A percentile compares a stretch with the other conserved stretches of the same genome.
Conservation (phyloP, 1,140 invertebrate species). For the Cotesia chilonis region DNA sequence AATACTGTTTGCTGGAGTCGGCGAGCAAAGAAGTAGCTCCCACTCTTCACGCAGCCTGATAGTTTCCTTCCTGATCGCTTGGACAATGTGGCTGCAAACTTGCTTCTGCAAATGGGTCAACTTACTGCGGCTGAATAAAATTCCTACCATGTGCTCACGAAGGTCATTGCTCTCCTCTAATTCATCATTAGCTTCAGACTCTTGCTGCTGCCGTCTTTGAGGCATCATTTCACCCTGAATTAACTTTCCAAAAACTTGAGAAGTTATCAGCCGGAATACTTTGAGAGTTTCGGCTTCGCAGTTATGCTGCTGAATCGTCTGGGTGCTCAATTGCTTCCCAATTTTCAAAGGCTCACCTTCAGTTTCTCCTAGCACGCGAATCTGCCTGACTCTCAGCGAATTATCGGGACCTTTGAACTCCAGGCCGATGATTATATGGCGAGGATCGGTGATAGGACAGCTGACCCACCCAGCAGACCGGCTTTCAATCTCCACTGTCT, state of each 20-base stretch:
- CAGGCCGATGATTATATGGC: constrained; percentile 73
- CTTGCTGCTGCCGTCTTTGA: constrained; percentile 46
- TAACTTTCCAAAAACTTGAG: constrained; percentile 90
- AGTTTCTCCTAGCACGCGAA: constrained; percentile 72
- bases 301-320: constrained; percentile 82
- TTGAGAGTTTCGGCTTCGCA: constrained; percentile 92
- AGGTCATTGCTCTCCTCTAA: constrained; percentile 83
- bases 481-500: constrained; percentile 83
- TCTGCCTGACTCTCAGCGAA: constrained; percentile 86
- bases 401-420: constrained; percentile 93
- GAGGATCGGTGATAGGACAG: constrained; percentile 74
- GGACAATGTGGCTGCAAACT: constrained; percentile 86
- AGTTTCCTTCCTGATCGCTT: constrained; percentile 90
- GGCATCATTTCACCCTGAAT: constrained; percentile 71
- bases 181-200: constrained; percentile 65
- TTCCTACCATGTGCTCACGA: constrained; percentile 96
- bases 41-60: constrained; percentile 86
- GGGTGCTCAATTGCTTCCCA: constrained; percentile 65
- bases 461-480: constrained; percentile 87
- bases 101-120: constrained; percentile 94
- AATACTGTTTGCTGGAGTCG: constrained; percentile 58
- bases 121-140: constrained; percentile 93
- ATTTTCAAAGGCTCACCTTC: constrained; percentile 67
- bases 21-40: constrained; percentile 71
- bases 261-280: constrained; percentile 91